These are phyloP conservation scores for Leptothorax acervorum DNA, from an alignment of 2,888 invertebrate genomes.

Conservation along the genomic window DNA sequence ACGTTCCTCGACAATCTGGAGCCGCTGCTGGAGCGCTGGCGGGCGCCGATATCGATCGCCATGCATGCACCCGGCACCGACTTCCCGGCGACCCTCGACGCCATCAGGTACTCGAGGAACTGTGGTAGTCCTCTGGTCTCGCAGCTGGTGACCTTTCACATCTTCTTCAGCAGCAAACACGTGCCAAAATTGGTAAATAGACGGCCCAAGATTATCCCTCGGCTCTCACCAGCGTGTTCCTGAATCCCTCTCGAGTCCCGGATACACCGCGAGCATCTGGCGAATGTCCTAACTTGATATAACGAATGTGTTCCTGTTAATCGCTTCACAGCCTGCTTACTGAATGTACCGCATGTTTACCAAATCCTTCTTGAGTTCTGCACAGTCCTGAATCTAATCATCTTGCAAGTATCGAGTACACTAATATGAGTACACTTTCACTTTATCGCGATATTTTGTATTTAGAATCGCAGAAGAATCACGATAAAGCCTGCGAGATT, in stretches of 20 bases:
- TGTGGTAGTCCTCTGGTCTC: slow-evolving; percentile 91
- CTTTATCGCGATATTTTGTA: not conserved
- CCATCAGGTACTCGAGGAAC: slow-evolving; percentile 93
- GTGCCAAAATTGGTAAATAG: slow-evolving; percentile 90
- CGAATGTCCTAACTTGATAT: not conserved
- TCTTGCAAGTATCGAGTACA: slow-evolving; percentile 11
- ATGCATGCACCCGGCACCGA: slow-evolving; percentile 95
- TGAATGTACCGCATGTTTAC: not conserved
- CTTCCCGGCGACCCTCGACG: slow-evolving; percentile 91
- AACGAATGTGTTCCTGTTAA: not conserved
- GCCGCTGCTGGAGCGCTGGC: slow-evolving; percentile 94
- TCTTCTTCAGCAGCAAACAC: slow-evolving; percentile 95
- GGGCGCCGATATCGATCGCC: slow-evolving; percentile 94
- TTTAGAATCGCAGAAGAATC: not conserved
- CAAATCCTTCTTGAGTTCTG: not conserved
- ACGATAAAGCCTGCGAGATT: not conserved
- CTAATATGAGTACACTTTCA: not conserved
- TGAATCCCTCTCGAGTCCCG: not conserved
- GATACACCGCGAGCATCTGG: not conserved
- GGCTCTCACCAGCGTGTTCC: not conserved
- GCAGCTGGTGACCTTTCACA: slow-evolving; percentile 94
- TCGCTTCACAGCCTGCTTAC: not conserved
- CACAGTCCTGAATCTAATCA: not conserved
- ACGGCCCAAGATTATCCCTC: not conserved
- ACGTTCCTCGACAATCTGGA: slow-evolving; percentile 96